Percentiles rank a stretch among this genome's conserved stretches.
phyloP scores from a whole-genome alignment of 2,888 invertebrate species.

The Tetranychus piercei region DNA sequence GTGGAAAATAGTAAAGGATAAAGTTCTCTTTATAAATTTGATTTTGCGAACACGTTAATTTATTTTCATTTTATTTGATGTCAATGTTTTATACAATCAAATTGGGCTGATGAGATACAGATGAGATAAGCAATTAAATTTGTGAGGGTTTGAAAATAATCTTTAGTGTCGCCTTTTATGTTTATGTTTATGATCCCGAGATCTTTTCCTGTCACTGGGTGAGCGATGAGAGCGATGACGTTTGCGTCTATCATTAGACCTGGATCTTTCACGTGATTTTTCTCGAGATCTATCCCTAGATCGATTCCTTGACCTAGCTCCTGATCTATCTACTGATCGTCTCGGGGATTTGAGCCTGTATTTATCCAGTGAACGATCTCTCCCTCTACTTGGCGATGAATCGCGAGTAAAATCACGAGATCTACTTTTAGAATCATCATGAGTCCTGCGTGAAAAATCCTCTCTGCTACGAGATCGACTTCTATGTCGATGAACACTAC shows the following conservation, averaged over 20 bases:
- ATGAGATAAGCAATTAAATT: not conserved
- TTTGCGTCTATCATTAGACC: not conserved
- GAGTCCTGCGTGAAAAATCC: not conserved
- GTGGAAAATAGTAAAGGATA: too few relatives aligned
- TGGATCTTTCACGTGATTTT: not conserved
- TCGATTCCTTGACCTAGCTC: not conserved
- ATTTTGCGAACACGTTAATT: not conserved
- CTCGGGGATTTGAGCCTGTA: not conserved
- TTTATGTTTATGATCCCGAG: not conserved
- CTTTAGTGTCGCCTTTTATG: not conserved
- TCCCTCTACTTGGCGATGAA: not conserved
- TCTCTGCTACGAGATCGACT: constrained; percentile 2
- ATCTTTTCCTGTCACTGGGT: not conserved
- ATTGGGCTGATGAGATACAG: constrained; percentile 7
- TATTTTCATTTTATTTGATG: not conserved
- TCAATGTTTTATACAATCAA: not conserved
- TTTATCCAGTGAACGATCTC: not conserved
- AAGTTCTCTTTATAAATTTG: too few relatives aligned
- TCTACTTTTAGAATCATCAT: not conserved
- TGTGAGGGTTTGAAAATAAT: not conserved
- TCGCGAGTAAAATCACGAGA: not conserved
- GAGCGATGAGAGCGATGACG: not conserved
- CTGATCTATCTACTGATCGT: not conserved
- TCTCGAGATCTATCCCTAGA: not conserved
- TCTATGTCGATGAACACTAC: not conserved